Conservation (phyloP, 2,888 invertebrate genomes). For the Drosophila gaucha region DNA sequence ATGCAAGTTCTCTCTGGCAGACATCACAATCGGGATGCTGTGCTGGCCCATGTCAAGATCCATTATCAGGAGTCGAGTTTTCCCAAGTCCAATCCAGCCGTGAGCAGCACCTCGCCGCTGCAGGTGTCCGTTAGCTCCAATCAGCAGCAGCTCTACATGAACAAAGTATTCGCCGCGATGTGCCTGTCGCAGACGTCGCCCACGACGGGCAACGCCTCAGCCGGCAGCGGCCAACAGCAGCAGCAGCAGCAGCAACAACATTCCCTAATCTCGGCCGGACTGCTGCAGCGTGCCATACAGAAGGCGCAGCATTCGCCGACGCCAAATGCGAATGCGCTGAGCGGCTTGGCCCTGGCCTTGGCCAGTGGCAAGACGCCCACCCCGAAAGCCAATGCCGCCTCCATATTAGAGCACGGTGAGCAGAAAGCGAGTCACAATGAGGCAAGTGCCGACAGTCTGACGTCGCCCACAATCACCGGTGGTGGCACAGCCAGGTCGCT, state of each 20-base stretch:
- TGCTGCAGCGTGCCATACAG: constrained; percentile 82
- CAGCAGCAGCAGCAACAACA: constrained; percentile 58
- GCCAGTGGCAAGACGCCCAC: constrained; percentile 69
- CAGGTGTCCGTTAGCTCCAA: constrained; percentile 81
- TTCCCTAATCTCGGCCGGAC: constrained; percentile 81
- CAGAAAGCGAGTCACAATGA: constrained; percentile 85
- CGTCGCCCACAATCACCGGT: constrained; percentile 78
- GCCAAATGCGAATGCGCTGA: constrained; percentile 70
- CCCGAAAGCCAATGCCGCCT: constrained; percentile 78
- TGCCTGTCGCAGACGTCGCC: constrained; percentile 82
- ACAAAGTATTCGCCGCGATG: constrained; percentile 84
- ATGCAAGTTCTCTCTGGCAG: constrained; percentile 80
- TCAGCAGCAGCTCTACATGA: constrained; percentile 79
- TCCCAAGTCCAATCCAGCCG: constrained; percentile 52
- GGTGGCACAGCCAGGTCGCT: constrained; percentile 65
- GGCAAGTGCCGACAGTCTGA: constrained; percentile 85
- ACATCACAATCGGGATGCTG: constrained; percentile 88
- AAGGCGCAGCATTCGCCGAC: constrained; percentile 75
- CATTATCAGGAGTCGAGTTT: constrained; percentile 86
- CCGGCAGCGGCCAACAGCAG: constrained; percentile 14
- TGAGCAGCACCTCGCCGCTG: constrained; percentile 66
- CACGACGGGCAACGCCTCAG: constrained; percentile 20
- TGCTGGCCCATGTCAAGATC: constrained; percentile 88
- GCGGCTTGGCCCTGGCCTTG: constrained; percentile 77
- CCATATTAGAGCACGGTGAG: constrained; percentile 85